Evolutionary conservation across 2,888 invertebrate genomes (phyloP).

Genomic region (Euplagia quadripunctaria): DNA sequence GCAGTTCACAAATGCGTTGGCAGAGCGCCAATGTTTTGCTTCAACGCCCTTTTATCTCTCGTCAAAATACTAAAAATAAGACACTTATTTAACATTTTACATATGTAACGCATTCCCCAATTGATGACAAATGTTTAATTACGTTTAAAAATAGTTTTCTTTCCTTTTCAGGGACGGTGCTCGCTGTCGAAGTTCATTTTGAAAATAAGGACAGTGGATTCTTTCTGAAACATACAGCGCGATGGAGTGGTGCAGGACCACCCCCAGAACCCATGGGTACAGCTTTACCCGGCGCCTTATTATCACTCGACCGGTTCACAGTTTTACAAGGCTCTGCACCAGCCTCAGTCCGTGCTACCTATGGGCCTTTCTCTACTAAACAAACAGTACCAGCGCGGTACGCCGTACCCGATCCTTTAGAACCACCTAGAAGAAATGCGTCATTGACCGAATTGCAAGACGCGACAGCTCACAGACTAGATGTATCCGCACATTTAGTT

Average conservation of each 20-base stretch:
- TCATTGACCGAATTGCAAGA: slow-evolving; percentile 88
- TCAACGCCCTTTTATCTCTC: slow-evolving; percentile 76
- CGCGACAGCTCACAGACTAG: slow-evolving; percentile 91
- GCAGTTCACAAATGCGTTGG: slow-evolving; percentile 73
- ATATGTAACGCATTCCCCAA: slow-evolving; percentile 63
- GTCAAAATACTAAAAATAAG: slow-evolving; percentile 72
- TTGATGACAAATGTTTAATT: slow-evolving; percentile 58
- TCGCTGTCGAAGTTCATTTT: slow-evolving; percentile 95
- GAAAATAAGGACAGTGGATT: slow-evolving; percentile 97
- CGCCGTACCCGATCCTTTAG: slow-evolving; percentile 94
- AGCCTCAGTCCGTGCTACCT: slow-evolving; percentile 96
- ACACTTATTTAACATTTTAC: slow-evolving; percentile 74
- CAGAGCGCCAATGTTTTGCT: slow-evolving; percentile 72
- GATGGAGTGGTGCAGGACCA: slow-evolving; percentile 89
- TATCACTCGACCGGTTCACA: slow-evolving; percentile 95
- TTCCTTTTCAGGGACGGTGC: slow-evolving; percentile 89
- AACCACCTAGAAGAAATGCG: slow-evolving; percentile 88
- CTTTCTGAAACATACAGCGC: slow-evolving; percentile 94
- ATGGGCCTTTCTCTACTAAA: slow-evolving; percentile 98
- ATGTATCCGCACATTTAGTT: slow-evolving; percentile 98
- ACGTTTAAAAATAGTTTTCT: slow-evolving; percentile 56
- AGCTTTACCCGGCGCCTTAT: slow-evolving; percentile 89
- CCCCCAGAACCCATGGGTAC: slow-evolving; percentile 81
- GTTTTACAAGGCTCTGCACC: slow-evolving; percentile 97
- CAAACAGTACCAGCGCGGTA: slow-evolving; percentile 97